Evolutionary conservation across 2,888 invertebrate genomes (phyloP).

Genomic region (Cyaniris semiargus): DNA sequence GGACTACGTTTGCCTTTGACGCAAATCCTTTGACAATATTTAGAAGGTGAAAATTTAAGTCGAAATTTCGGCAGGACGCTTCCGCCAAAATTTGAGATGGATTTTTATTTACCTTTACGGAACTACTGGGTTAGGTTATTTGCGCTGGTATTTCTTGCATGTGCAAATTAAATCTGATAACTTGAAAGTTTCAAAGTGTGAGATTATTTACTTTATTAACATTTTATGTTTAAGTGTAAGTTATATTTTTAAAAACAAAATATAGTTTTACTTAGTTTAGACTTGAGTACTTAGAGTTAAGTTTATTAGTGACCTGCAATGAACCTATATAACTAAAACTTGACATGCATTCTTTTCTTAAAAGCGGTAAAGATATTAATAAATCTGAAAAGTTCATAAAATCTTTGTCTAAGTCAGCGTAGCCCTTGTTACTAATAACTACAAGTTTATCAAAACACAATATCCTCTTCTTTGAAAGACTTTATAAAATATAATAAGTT

Average conservation of each 20-base stretch:
- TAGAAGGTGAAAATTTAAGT: conserved; percentile 18
- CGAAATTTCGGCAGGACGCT: not conserved
- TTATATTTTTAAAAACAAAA: no score
- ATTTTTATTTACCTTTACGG: not conserved
- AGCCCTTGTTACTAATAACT: not conserved
- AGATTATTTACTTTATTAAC: no score
- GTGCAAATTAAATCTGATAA: not conserved
- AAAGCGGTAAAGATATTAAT: no score
- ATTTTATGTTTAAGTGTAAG: no score
- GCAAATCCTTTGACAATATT: conserved; percentile 22
- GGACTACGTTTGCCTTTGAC: conserved; percentile 25
- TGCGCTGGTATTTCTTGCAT: not conserved
- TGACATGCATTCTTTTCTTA: no score
- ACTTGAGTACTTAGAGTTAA: no score
- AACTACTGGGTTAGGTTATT: not conserved
- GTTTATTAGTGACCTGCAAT: no score
- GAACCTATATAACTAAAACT: no score
- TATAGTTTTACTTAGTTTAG: no score
- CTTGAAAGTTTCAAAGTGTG: no score
- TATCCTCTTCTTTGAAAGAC: not conserved
- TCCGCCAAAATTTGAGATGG: not conserved
- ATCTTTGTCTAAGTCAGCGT: no score
- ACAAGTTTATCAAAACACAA: not conserved
- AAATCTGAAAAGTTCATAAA: no score
- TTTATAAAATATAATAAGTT: not conserved